Conservation (phyloP, 2,888 invertebrate species). For the Hydrotaea diabolus region DNA sequence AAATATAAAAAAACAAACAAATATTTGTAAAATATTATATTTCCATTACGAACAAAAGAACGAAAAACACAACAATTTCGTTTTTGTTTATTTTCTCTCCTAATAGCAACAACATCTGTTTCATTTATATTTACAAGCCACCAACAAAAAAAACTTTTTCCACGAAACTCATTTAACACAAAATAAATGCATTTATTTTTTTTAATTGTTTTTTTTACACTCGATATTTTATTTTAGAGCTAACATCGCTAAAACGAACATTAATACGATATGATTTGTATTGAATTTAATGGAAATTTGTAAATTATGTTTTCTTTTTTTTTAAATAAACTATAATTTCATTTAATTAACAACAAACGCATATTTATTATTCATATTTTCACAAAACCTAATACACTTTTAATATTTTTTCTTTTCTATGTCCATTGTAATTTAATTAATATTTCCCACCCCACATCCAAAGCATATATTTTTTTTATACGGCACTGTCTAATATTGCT, state of each 20-base stretch:
- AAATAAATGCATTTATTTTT: conserved; percentile 29
- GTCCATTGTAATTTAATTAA: conserved; percentile 26
- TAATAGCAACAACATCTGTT: not conserved
- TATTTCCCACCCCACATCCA: conserved; percentile 7
- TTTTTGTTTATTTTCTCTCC: not conserved
- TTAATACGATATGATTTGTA: not conserved
- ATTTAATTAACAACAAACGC: not conserved
- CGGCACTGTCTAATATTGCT: not conserved
- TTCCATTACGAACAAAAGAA: conserved; percentile 5
- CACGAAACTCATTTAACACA: not conserved
- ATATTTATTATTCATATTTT: conserved; percentile 10
- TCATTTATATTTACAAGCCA: not conserved
- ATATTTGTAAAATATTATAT: not conserved
- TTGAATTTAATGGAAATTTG: conserved; percentile 17
- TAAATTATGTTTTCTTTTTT: too few relatives aligned
- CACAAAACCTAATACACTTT: not conserved
- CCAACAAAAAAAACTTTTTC: not conserved
- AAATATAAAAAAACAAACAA: not conserved
- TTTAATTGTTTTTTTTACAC: too few relatives aligned
- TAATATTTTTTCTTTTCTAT: not conserved
- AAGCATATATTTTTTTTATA: not conserved
- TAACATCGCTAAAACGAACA: not conserved
- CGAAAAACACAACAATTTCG: not conserved
- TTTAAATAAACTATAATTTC: not conserved
- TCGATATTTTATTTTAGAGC: not conserved